These are phyloP conservation scores for Aleiodes testaceus DNA, from an alignment of 2,888 invertebrate genomes.

Conservation along the genomic window DNA sequence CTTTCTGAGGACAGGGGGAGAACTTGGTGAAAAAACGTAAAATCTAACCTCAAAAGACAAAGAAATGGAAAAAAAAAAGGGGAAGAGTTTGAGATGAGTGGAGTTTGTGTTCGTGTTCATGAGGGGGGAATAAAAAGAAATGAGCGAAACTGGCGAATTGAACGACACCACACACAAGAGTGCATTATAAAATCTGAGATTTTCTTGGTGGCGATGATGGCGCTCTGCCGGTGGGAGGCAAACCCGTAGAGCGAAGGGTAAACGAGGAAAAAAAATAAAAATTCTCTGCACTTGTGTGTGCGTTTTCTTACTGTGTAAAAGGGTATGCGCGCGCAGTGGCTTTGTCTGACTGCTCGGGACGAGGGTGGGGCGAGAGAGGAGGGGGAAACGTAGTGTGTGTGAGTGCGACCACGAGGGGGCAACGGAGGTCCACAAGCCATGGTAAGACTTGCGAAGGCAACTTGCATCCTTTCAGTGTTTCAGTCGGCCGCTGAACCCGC, in stretches of 20 bases:
- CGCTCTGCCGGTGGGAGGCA: slow-evolving; percentile 26
- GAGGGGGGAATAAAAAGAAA: no score
- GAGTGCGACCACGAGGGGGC: slow-evolving; percentile 64
- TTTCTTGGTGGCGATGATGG: slow-evolving; percentile 26
- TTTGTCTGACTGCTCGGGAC: slow-evolving; percentile 65
- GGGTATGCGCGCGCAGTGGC: slow-evolving; percentile 69
- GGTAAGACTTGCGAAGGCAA: slow-evolving; percentile 62
- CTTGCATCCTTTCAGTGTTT: slow-evolving; percentile 69
- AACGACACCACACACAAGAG: slow-evolving; percentile 25
- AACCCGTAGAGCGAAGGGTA: slow-evolving; percentile 17
- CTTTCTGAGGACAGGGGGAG: no score
- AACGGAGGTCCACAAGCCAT: slow-evolving; percentile 60
- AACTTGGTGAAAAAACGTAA: no score
- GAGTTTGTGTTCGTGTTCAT: no score
- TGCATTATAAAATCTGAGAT: slow-evolving; percentile 9
- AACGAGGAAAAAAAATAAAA: slow-evolving; percentile 3
- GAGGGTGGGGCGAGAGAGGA: slow-evolving; percentile 45
- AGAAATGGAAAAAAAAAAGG: no score
- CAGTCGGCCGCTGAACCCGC: slow-evolving; percentile 72
- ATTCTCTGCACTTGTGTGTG: background rate
- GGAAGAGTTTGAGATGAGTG: no score
- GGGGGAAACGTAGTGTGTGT: slow-evolving; percentile 40
- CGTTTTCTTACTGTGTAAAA: background rate
- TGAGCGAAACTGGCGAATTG: background rate
- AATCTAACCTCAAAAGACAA: no score